These are phyloP conservation scores for Deilephila elpenor DNA, from an alignment of 2,888 invertebrate genomes.

Conservation along the genomic window DNA sequence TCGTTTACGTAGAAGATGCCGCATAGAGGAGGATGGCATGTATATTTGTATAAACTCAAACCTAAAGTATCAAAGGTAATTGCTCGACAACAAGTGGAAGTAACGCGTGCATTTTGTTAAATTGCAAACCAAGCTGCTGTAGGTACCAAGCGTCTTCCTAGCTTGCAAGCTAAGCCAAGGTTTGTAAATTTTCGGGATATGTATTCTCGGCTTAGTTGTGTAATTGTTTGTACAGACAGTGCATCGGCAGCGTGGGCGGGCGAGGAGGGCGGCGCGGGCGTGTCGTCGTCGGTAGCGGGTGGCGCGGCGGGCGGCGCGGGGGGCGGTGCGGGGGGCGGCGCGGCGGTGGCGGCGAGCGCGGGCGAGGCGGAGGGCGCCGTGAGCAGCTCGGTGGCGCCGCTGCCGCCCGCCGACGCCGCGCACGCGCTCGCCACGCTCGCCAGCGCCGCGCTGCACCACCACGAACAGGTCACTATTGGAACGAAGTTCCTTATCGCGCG, in stretches of 20 bases:
- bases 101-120: background rate
- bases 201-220: background rate
- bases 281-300: constrained; percentile 63
- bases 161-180: too few species aligned
- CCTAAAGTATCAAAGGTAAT: too few species aligned
- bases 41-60: too few species aligned
- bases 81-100: too few species aligned
- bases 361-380: constrained; percentile 62
- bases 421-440: constrained; percentile 90
- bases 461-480: constrained; percentile 61
- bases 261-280: constrained; percentile 55
- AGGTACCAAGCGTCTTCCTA: too few species aligned
- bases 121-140: too few species aligned
- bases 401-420: constrained; percentile 82
- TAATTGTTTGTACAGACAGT: background rate
- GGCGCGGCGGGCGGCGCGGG: constrained; percentile 45
- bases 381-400: constrained; percentile 66
- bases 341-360: constrained; percentile 42
- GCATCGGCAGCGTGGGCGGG: constrained; percentile 34
- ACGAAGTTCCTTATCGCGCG: too few species aligned
- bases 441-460: constrained; percentile 87
- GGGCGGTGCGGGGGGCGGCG: constrained; percentile 35
- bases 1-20: too few species aligned
- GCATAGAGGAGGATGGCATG: too few species aligned
- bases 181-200: too few species aligned